A percentile compares a stretch with the other conserved stretches of the same genome.
These are phyloP conservation scores for Dromaius novaehollandiae DNA, from an alignment of 2,113 vertebrate species.

Conservation along the genomic window DNA sequence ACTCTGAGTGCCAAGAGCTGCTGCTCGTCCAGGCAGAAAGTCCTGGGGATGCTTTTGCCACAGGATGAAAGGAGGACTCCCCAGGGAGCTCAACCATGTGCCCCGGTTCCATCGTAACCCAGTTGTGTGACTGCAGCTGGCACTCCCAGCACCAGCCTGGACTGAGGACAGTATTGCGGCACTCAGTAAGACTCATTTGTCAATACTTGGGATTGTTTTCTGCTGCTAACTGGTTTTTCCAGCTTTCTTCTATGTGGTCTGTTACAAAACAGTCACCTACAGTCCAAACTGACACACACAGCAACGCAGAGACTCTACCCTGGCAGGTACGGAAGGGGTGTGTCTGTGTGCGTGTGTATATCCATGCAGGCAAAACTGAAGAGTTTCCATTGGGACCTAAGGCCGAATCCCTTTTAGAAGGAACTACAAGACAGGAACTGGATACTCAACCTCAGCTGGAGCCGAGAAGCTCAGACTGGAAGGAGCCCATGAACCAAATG, in stretches of 20 bases:
- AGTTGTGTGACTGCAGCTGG: neutral
- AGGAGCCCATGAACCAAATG: fast-evolving
- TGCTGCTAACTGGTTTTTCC: constrained; percentile 47
- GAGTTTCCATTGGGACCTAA: fast-evolving
- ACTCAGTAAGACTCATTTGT: neutral
- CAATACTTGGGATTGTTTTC: neutral
- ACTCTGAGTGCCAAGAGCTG: neutral
- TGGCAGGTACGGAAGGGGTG: fast-evolving
- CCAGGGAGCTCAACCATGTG: too few species aligned
- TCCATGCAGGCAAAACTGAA: fast-evolving
- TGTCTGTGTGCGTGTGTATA: fast-evolving
- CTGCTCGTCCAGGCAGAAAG: neutral
- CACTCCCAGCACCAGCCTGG: neutral
- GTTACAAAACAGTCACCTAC: neutral
- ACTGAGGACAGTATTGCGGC: neutral
- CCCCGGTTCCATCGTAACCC: neutral
- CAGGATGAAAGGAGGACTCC: too few species aligned
- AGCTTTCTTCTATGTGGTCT: neutral
- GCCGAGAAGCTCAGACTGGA: neutral
- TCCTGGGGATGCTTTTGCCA: neutral
- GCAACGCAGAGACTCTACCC: fast-evolving
- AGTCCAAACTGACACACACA: fast-evolving
- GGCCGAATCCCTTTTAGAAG: fast-evolving
- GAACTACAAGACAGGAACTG: fast-evolving
- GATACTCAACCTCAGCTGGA: neutral